Evolutionary conservation across 2,888 invertebrate species (phyloP).

Genomic region (Phengaris arion): DNA sequence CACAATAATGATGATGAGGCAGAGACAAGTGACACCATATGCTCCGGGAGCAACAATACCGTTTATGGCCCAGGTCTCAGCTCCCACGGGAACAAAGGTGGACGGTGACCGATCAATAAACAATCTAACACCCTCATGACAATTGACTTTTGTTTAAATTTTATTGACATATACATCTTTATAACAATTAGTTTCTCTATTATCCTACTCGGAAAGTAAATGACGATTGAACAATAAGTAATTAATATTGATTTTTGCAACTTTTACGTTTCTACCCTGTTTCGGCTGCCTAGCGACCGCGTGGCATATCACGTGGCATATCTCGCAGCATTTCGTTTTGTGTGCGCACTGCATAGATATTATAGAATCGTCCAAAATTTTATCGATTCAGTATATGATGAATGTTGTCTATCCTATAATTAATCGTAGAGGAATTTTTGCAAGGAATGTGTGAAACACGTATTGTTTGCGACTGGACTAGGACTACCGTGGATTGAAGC

Average conservation of each 20-base stretch:
- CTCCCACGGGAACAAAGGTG: background rate
- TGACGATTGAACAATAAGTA: background rate
- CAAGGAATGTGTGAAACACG: no score
- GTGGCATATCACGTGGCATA: background rate
- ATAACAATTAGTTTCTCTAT: background rate
- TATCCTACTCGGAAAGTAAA: background rate
- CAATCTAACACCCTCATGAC: background rate
- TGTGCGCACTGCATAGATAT: background rate
- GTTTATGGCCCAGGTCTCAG: background rate
- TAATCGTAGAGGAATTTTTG: no score
- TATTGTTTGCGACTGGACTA: background rate
- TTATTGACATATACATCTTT: background rate
- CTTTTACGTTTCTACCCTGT: background rate
- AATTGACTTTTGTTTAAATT: background rate
- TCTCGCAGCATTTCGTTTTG: background rate
- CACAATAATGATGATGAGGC: background rate
- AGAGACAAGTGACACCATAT: slow-evolving; percentile 1
- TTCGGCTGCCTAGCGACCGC: background rate
- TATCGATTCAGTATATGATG: background rate
- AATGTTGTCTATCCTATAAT: no score
- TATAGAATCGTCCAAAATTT: background rate
- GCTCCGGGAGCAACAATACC: background rate
- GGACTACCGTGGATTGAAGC: background rate
- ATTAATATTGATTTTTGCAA: background rate
- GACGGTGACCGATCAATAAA: background rate